These are phyloP conservation scores for Pipistrellus kuhlii DNA, from an alignment of 2,797 vertebrate species.

Conservation along the genomic window DNA sequence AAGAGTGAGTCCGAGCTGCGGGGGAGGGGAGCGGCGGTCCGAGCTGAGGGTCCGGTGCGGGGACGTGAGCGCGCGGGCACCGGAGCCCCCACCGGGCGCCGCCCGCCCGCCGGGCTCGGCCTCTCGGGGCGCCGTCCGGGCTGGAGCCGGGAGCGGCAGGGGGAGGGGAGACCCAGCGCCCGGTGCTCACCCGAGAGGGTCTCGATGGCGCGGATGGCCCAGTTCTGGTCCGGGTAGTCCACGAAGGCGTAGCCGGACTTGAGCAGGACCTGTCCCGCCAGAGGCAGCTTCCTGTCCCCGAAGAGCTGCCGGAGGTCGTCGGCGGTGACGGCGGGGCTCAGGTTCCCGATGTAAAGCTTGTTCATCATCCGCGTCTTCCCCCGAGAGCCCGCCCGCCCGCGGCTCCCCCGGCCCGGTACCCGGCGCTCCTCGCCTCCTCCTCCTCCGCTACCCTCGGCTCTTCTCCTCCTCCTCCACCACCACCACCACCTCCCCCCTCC, in stretches of 20 bases:
- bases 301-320: conserved; percentile 96
- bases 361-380: conserved; percentile 92
- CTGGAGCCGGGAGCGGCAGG: conserved; percentile 16
- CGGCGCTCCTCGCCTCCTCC: conserved; percentile 77
- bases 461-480: not conserved
- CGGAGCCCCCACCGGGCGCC: conserved; percentile 66
- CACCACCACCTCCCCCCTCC: conserved; percentile 67
- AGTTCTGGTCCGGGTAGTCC: conserved; percentile 96
- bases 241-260: conserved; percentile 98
- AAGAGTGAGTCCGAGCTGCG: not conserved
- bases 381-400: conserved; percentile 60
- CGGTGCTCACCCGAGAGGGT: conserved; percentile 92
- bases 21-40: conserved; percentile 52
- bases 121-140: conserved; percentile 75
- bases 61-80: conserved; percentile 68
- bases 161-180: conserved; percentile 47
- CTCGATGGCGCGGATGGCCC: conserved; percentile 96
- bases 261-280: conserved; percentile 94
- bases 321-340: conserved; percentile 95
- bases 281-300: conserved; percentile 93
- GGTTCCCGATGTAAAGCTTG: conserved; percentile 97
- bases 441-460: conserved; percentile 59
- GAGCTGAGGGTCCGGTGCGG: conserved; percentile 71
- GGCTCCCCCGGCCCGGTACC: conserved; percentile 82
- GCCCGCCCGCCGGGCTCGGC: conserved; percentile 69